phyloP scores from a whole-genome alignment of 2,113 vertebrate genomes.

The Poeciliopsis turrubarensis region DNA sequence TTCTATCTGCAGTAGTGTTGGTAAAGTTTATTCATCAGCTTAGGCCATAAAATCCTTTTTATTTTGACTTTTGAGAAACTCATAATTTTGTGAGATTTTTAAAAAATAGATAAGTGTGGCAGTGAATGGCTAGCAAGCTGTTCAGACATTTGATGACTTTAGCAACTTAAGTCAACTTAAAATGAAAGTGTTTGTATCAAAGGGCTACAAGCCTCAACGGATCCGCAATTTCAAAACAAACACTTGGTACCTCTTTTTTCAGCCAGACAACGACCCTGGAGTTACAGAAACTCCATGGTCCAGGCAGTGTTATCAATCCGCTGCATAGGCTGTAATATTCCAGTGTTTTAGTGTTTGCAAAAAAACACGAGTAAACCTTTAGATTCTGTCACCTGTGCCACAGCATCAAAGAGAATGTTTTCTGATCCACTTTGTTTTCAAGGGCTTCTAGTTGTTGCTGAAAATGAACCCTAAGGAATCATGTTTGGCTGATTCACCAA shows the following conservation, averaged over 20 bases:
- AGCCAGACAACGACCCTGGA: background rate
- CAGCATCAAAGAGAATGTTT: background rate
- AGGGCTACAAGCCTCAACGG: background rate
- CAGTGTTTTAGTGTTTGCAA: no score
- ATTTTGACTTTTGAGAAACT: no score
- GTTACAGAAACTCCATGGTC: no score
- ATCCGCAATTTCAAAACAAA: background rate
- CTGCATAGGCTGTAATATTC: no score
- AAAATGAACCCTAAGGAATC: background rate
- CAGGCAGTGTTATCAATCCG: no score
- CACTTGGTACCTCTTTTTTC: background rate
- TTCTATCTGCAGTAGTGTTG: background rate
- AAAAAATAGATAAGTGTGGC: background rate
- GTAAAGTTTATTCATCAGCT: background rate
- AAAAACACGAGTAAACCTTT: no score
- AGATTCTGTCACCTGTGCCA: no score
- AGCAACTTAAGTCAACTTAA: background rate
- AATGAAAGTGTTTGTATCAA: background rate
- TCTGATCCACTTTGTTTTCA: background rate
- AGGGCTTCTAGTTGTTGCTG: background rate
- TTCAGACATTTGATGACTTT: background rate
- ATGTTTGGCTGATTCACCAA: background rate
- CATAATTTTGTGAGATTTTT: background rate
- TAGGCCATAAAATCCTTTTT: background rate
- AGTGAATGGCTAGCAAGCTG: background rate